Base-by-base conservation (phyloP, 37 sponge, comb jelly and placozoan genomes). In the Agelas oroides region DNA sequence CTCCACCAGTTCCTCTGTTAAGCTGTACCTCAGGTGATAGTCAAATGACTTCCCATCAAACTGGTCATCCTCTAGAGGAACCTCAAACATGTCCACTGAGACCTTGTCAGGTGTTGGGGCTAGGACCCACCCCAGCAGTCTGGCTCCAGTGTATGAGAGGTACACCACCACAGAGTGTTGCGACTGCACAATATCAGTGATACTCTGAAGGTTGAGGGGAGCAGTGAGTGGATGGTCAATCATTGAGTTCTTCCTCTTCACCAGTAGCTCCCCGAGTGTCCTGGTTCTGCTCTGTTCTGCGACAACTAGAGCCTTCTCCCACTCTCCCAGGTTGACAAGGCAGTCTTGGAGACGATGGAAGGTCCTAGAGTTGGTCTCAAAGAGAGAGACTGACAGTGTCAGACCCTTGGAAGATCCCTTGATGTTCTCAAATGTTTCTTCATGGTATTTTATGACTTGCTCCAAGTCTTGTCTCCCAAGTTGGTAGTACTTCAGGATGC, bases 201-300 rank as follows among this genome's bases (percentile, higher is more conserved):
- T 75, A 16, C 46, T 59, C 1, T 65, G 65, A 34, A 84, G 55
- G 35, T 34, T 23, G 0, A 87, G 80, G 14, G 92, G 92, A 59
- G 80, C 20, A 24, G 58, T 59, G 12, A 92, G 64, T 23, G 25
- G 46, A 17, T 57, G 24, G 17, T 54, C 37, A 23, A 71, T 27
- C 21, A 27, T 20, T 27, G 28, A 21, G 54, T 37, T 34, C 27
- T 69, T 88, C 53, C 69, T 76, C 65, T 81, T 76, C 59, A 87
- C 76, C 80, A 92, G 32, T 11, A 88, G 59, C 52, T 93, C 93
- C 2, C 93, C 93, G n/a, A 93, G 79, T 25, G 89, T 93, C 15
- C 93, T 66, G 21, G 89, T 86, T 46, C 93, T 56, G 74, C 75
- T 70, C 56, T 81, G 82, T 58, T 93, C 93, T 20, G 89, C 93